Conservation (phyloP, 2,797 vertebrate species). For the Ceryle rudis region DNA sequence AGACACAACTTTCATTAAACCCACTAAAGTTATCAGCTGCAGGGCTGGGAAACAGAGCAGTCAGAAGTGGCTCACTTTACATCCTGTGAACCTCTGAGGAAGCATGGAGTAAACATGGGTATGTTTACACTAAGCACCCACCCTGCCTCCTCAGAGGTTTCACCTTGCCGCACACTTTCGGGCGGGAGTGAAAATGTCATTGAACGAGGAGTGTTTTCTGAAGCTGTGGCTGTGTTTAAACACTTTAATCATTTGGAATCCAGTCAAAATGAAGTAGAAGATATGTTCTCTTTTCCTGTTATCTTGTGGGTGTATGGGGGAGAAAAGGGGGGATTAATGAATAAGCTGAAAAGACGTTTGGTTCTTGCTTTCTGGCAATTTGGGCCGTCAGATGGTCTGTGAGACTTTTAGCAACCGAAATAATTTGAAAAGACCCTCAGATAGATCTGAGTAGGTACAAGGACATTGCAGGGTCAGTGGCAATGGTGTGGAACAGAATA, state of each 20-base stretch:
- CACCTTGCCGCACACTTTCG: not conserved
- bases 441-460: not conserved
- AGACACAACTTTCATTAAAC: not conserved
- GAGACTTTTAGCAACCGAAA: not conserved
- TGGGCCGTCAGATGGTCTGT: not conserved
- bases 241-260: not conserved
- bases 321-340: not conserved
- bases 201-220: fast-evolving
- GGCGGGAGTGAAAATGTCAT: not conserved
- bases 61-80: not conserved
- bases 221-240: not conserved
- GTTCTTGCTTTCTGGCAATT: not conserved
- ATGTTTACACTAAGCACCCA: not conserved
- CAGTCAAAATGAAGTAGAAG: not conserved
- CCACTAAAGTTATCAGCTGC: not conserved
- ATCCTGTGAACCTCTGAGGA: not conserved
- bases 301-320: not conserved
- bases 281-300: not conserved
- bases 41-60: not conserved
- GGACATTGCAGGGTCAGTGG: not conserved
- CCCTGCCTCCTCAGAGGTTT: not conserved
- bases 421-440: not conserved
- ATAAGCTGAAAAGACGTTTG: not conserved
- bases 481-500: not conserved
- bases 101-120: not conserved